phyloP scores from a whole-genome alignment of 2,797 vertebrate species.

The Threskiornis aethiopicus region DNA sequence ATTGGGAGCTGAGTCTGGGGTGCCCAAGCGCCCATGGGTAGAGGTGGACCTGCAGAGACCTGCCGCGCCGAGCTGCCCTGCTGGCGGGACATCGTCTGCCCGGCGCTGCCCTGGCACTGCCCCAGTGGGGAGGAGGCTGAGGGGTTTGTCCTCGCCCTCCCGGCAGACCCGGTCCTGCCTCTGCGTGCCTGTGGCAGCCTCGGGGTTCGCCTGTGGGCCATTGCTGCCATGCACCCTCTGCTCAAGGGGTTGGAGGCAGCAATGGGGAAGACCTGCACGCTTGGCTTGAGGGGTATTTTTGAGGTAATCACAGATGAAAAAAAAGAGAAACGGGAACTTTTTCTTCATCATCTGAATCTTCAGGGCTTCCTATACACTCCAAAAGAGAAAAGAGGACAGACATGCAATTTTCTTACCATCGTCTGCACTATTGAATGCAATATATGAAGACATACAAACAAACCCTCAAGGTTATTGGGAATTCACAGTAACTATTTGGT shows the following conservation, averaged over 20 bases:
- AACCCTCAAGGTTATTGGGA: rapidly evolving
- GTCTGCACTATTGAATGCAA: rapidly evolving
- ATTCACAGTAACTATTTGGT: neutral
- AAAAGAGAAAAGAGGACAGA: neutral
- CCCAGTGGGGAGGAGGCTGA: neutral
- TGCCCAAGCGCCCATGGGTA: rapidly evolving
- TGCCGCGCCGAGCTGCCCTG: neutral
- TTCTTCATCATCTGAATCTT: neutral
- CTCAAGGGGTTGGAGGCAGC: rapidly evolving
- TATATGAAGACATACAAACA: neutral
- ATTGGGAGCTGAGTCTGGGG: neutral
- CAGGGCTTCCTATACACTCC: neutral
- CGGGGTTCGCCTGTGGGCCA: neutral
- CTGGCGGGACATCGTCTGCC: neutral
- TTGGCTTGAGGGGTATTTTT: neutral
- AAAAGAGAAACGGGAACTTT: neutral
- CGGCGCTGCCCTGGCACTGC: rapidly evolving
- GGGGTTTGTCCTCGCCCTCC: neutral
- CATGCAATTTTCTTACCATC: neutral
- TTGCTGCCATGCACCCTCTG: rapidly evolving
- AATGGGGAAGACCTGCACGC: neutral
- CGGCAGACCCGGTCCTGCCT: rapidly evolving
- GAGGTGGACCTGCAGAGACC: neutral
- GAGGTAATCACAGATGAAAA: neutral
- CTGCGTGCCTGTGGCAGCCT: rapidly evolving